Evolutionary conservation across 1,140 invertebrate genomes (phyloP).

Genomic region (Gryllus bimaculatus): DNA sequence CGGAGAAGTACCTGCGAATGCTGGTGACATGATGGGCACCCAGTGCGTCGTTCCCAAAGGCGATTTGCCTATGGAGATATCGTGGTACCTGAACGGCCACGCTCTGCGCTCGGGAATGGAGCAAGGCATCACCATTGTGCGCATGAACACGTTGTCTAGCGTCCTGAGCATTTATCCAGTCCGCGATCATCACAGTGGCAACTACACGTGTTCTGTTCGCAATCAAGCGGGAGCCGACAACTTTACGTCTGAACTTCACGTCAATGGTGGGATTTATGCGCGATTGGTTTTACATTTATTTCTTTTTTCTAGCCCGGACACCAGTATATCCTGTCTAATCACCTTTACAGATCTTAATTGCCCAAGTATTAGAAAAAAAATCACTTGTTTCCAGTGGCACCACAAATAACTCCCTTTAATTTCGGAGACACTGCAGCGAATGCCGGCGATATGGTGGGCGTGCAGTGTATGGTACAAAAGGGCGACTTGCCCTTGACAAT

Average conservation of each 20-base stretch:
- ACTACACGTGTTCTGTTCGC: conserved; percentile 68
- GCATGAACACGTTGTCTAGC: conserved; percentile 31
- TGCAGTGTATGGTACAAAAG: conserved; percentile 30
- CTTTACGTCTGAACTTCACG: conserved; percentile 48
- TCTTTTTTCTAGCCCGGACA: no score
- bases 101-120: conserved; percentile 29
- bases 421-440: conserved; percentile 22
- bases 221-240: conserved; percentile 56
- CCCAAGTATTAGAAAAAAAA: no score
- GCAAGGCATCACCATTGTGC: conserved; percentile 32
- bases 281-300: no score
- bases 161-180: conserved; percentile 36
- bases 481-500: conserved; percentile 34
- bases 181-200: conserved; percentile 51
- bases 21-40: conserved; percentile 39
- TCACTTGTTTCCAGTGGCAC: conserved; percentile 17
- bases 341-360: no score
- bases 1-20: conserved; percentile 29
- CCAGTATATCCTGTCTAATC: no score
- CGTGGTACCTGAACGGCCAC: conserved; percentile 31
- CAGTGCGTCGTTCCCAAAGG: conserved; percentile 33
- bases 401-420: conserved; percentile 20
- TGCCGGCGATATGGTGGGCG: conserved; percentile 36
- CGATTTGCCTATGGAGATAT: conserved; percentile 32
- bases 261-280: conserved; percentile 26